Base-by-base conservation (phyloP, 2,888 invertebrate genomes). In the Seladonia tumulorum region DNA sequence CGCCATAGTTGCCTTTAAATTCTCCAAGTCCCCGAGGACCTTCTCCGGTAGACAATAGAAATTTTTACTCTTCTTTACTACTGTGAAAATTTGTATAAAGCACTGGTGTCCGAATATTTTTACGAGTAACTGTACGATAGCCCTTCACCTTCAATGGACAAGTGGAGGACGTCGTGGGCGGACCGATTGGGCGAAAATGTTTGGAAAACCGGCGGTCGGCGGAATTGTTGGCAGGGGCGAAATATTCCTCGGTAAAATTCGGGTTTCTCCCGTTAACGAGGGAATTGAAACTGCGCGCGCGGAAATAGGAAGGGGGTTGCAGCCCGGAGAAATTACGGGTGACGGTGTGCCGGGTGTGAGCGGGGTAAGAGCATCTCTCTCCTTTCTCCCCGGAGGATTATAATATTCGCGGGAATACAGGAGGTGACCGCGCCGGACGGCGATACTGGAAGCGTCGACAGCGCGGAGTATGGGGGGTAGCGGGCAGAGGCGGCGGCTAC, bases 351-450 rank as follows among this genome's bases (percentile, higher is more conserved):
- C 0, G 75, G 25, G 47, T 22, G 22, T 22, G 72, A 18, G 22
- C n/a, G 4, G 22, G n/a, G 78, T 75, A 77, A 86, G 87, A 86
- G 86, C 78, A 63, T 85, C 86, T 76, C 66, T 60, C 73, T 29
- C 45, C 68, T 71, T 49, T 47, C 57, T 35, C 45, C n/a, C 39
- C 5, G n/a, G 76, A 25, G 81, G 74, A 87, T 87, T 87, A 82
- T 82, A 87, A 87, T 87, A 87, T 85, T 81, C 72, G 71, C 47
- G 72, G 76, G 76, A 77, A 80, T 71, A 82, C 83, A 80, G 68
- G 85, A 72, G 81, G 72, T 72, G 75, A 75, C 79, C 79, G 66
- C 75, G 78, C 47, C 68, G 85, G 76, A 63, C 57, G 79, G 60
- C 80, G 85, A 81, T 85, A 77, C 78, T 16, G 60, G 60, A 16